These are phyloP conservation scores for Coluber constrictor DNA, from an alignment of 2,797 vertebrate species.

Conservation along the genomic window DNA sequence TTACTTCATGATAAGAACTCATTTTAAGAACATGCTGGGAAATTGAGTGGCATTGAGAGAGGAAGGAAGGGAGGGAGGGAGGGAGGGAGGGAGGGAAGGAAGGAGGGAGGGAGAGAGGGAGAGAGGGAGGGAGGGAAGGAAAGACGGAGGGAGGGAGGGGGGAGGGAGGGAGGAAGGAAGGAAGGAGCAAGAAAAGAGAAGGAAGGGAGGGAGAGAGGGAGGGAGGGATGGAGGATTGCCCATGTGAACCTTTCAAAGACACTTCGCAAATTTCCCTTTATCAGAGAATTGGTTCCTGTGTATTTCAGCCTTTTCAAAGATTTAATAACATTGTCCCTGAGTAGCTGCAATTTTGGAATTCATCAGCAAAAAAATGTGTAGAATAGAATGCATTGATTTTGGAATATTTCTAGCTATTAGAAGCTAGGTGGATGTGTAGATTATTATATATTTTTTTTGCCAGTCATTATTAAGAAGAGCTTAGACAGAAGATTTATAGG, in stretches of 20 bases:
- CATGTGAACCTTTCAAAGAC: constrained; percentile 41
- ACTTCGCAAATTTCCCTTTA: constrained; percentile 46
- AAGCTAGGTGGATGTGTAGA: constrained; percentile 12
- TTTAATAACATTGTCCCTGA: constrained; percentile 53
- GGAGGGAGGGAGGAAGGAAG: no score
- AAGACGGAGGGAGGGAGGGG: no score
- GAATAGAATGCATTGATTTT: constrained; percentile 49
- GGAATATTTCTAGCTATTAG: constrained; percentile 44
- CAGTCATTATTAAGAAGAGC: constrained; percentile 46
- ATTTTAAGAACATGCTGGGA: neutral
- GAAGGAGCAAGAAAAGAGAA: no score
- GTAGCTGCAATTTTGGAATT: constrained; percentile 49
- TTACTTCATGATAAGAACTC: neutral
- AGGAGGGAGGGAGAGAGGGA: no score
- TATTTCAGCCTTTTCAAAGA: constrained; percentile 43
- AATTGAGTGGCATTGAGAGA: neutral
- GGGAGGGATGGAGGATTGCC: neutral
- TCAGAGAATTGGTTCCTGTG: constrained; percentile 41
- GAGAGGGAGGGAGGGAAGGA: fast-evolving
- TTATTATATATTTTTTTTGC: constrained; percentile 28
- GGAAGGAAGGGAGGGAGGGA: no score
- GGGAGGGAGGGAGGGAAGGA: fast-evolving
- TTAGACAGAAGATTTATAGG: constrained; percentile 56
- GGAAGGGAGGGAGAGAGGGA: neutral
- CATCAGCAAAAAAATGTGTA: constrained; percentile 48